A percentile compares a stretch with the other conserved stretches of the same genome.
Conservation (phyloP, 2,888 invertebrate species). For the Imbricaverruca yamaguchii region DNA sequence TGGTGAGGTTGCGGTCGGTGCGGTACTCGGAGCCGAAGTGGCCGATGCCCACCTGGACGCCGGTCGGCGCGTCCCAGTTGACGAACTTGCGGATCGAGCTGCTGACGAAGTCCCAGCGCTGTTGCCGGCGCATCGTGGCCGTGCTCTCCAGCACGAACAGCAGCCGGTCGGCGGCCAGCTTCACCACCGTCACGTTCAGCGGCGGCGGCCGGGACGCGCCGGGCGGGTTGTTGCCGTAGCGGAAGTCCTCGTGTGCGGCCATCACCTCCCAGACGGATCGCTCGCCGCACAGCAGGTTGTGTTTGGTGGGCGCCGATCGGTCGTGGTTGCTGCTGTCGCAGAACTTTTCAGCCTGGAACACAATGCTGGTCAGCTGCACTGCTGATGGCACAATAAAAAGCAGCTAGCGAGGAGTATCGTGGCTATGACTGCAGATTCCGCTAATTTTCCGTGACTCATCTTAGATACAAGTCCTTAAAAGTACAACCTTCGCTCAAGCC, state of each 20-base stretch:
- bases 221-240: constrained; percentile 28
- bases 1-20: constrained; percentile 30
- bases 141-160: constrained; percentile 15
- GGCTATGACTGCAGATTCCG: too few relatives aligned
- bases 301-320: constrained; percentile 37
- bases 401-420: too few relatives aligned
- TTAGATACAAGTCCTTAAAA: too few relatives aligned
- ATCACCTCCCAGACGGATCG: constrained; percentile 40
- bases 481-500: too few relatives aligned
- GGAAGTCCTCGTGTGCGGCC: constrained; percentile 38
- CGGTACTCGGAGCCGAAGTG: constrained; percentile 29
- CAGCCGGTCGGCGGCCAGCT: background rate
- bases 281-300: constrained; percentile 40
- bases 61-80: constrained; percentile 47
- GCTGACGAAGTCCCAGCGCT: constrained; percentile 54
- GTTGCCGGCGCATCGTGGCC: constrained; percentile 36
- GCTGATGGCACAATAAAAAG: too few relatives aligned
- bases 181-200: background rate
- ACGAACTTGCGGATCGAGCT: constrained; percentile 54
- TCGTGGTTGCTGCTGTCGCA: constrained; percentile 52
- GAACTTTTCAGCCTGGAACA: constrained; percentile 48
- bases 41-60: constrained; percentile 39
- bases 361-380: background rate
- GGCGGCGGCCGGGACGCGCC: background rate
- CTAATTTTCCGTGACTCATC: too few relatives aligned